Base-by-base conservation (phyloP, 1,140 invertebrate genomes). In the Dinothrombium tinctorium region DNA sequence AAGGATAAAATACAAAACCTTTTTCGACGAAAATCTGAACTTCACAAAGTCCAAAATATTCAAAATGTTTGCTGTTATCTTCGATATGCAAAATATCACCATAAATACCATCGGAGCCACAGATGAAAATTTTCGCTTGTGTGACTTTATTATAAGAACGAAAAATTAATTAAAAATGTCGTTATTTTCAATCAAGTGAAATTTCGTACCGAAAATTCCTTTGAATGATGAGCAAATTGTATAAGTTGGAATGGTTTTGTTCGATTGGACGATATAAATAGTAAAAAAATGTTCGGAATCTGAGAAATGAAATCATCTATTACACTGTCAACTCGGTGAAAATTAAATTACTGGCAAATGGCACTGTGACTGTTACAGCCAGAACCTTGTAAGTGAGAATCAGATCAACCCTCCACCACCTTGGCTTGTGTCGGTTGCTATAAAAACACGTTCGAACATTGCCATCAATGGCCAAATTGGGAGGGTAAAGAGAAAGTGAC, bases 41-140 rank as follows among this genome's bases (percentile, higher is more conserved):
- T 42, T 59, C 56, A 44, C 57, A 59, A 2, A 59, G 47, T 7
- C 54, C 53, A 47, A 59, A 58, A 36, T 56, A 56, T 19, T 58
- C 53, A n/a, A 51, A 48, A 20, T 51, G 45, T 14, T 48, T 43
- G 3, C 53, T 28, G 37, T 57, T 54, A 42, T 59, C 57, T 32
- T 56, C 41, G 24, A 59, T 51, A 41, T 57, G 55, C 12, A 59
- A 48, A 44, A 50, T 55, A 20, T 51, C 48, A 9, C 57, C 57
- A 15, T 49, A 40, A 17, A 54, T 49, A 6, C 49, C 42, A 9
- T 51, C 49, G 23, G 52, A 54, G 22, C 49, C 46, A 38, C 53
- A 55, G 2, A 47, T 20, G n/a, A 56, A 33, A 3, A 45, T 29
- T 2, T 49, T 38, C 3, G 50, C 44, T 12, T 41, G 9, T 0